A percentile compares a stretch with the other conserved stretches of the same genome.
These are phyloP conservation scores for Egretta garzetta DNA, from an alignment of 2,113 vertebrate genomes.

Conservation along the genomic window DNA sequence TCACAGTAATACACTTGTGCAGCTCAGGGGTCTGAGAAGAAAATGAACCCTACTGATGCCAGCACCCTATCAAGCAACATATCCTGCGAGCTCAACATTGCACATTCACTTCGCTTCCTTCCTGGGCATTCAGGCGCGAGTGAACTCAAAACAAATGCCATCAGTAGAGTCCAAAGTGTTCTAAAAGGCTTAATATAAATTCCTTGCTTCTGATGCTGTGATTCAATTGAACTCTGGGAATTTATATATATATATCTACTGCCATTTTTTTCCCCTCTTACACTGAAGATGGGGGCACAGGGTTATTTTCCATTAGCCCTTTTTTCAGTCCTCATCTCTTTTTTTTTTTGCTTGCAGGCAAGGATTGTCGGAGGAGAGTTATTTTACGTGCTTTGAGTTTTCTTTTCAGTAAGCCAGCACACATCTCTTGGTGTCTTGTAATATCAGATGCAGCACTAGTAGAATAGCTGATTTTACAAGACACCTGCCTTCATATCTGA, in stretches of 20 bases:
- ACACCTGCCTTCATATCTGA: conserved; percentile 20
- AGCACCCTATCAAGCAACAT: conserved; percentile 44
- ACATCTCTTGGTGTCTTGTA: neutral
- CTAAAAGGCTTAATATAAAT: conserved; percentile 49
- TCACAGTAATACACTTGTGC: conserved; percentile 58
- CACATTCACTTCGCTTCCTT: conserved; percentile 64
- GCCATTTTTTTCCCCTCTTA: neutral
- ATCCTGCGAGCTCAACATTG: conserved; percentile 44
- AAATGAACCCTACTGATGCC: conserved; percentile 48
- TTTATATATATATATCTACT: neutral
- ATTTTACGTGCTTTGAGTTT: neutral
- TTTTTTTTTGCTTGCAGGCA: neutral
- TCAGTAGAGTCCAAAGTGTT: conserved; percentile 3
- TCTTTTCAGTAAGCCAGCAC: neutral
- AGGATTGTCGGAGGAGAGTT: neutral
- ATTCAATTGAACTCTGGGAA: conserved; percentile 1
- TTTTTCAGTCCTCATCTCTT: neutral
- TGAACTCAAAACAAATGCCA: conserved; percentile 51
- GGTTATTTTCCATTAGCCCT: neutral
- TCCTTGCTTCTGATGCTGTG: conserved; percentile 2
- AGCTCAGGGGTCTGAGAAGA: conserved; percentile 37
- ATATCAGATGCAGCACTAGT: conserved; percentile 4
- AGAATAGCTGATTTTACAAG: conserved; percentile 43
- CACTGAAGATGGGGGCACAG: neutral
- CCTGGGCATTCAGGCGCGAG: conserved; percentile 33